Base-by-base conservation (phyloP, 2,113 vertebrate species). In the Gymnogyps californianus region DNA sequence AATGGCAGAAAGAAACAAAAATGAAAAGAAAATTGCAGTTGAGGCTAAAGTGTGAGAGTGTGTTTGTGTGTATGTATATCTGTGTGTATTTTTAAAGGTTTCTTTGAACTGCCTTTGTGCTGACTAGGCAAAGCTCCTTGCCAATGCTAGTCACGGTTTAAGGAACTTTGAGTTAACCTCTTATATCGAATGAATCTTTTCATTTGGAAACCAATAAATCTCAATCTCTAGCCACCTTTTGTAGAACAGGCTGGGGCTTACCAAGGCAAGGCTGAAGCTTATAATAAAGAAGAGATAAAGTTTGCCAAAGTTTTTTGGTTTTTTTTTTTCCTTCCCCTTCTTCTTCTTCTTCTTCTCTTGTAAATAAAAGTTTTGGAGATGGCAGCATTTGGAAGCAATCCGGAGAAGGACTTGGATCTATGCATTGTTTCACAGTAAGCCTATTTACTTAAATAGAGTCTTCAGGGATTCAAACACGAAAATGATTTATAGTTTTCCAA, bases 121-220 rank as follows among this genome's bases (percentile, higher is more conserved):
- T 98, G 97, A 98, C 84, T 97, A 95, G 90, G 95, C 98, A 97
- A 93, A 98, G 97, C 94, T 85, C 80, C 96, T 98, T 98, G 92
- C 96, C 32, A 89, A 98, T 98, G 97, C 97, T 96, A 97, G 98
- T 98, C 98, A 98, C 95, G 90, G 97, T 94, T 97, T 95, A 90
- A 98, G 96, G 96, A 98, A 98, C 98, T 98, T 97, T 96, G 97
- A 98, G 96, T 98, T 98, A 98, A 98, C 98, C 98, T 98, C 97
- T 98, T 98, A 96, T 98, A 98, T 98, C 97, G 97, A 98, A 98
- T 98, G 97, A 97, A 98, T 98, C 97, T 98, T 98, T 98, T 98
- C 97, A 98, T 98, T 98, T 98, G 97, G 97, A 98, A 97, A 97
- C 98, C 98, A 98, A 98, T 98, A 98, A 97, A 98, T 98, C 98